These are phyloP conservation scores for Leptinotarsa peninsularis DNA, from an alignment of 2,888 invertebrate species.

Conservation along the genomic window DNA sequence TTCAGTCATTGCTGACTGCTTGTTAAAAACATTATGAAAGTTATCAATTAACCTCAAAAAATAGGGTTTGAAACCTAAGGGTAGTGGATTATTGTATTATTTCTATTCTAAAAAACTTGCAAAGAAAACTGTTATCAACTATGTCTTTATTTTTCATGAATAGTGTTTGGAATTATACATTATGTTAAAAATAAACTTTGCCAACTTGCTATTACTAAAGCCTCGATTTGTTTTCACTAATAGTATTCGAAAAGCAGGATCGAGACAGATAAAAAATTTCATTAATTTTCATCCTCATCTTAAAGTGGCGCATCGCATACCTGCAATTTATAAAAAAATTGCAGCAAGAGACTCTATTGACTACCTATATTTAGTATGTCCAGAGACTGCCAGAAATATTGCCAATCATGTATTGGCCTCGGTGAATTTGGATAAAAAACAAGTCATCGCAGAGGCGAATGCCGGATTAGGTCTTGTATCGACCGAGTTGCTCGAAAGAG, in stretches of 20 bases:
- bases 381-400: conserved; percentile 51
- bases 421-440: conserved; percentile 47
- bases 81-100: no score
- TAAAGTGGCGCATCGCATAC: conserved; percentile 42
- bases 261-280: neutral
- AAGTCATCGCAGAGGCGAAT: conserved; percentile 74
- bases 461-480: conserved; percentile 78
- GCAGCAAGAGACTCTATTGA: conserved; percentile 44
- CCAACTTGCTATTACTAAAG: neutral
- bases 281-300: conserved; percentile 29
- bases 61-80: no score
- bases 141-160: no score
- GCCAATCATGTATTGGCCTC: conserved; percentile 48
- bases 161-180: neutral
- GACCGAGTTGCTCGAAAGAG: conserved; percentile 69
- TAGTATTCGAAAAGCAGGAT: neutral
- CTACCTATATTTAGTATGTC: conserved; percentile 54
- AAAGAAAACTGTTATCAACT: no score
- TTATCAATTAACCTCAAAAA: no score
- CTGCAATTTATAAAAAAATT: conserved; percentile 41
- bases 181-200: conserved; percentile 2
- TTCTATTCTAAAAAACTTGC: no score
- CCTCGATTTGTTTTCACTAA: neutral
- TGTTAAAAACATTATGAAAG: no score
- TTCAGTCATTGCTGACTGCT: no score